Base-by-base conservation (phyloP, 1,140 invertebrate species). In the Contarinia nasturtii region DNA sequence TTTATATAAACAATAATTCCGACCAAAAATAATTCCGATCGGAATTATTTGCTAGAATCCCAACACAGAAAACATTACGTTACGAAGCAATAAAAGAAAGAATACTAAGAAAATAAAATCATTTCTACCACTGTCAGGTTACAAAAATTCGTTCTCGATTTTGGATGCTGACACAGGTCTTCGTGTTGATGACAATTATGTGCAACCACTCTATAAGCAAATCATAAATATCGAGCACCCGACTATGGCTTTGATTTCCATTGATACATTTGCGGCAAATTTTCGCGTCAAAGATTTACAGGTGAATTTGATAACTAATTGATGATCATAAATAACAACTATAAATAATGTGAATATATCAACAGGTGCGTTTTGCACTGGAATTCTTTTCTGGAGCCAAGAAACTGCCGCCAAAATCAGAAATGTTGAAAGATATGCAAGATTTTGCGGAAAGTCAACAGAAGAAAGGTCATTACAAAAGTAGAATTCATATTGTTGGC, bases 151-250 rank as follows among this genome's bases (percentile, higher is more conserved):
- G 33, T 80, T 76, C 55, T 75, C 79, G 1, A 86, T 86, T 64
- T 58, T 87, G 7, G 64, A 72, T 33, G 52, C 65, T 12, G 70
- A 63, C 8, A 76, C 75, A 52, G 70, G 69, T 2, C 56, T 86
- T 3, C 62, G 57, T 10, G 65, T 77, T 0, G 64, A 76, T 1
- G 71, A 75, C 18, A 74, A 79, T 54, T 72, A 71, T 49, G 67
- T 89, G 2, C 66, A 69, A 20, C 79, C 81, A 0, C 66, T 90
- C 2, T 84, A 83, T 58, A 77, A 79, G 52, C 80, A 87, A 50
- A 59, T 85, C 1, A 70, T 88, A 7, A 79, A 86, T 57, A 73
- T 79, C 0, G 60, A 76, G 44, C 73, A 76, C 55, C 80, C 81
- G 0, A 73, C 70, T 8, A 75, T 89, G 73, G 72, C 67, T 44